Base-by-base conservation (phyloP, 37 sponge, comb jelly and placozoan species). In the Hexactinellida sp. region DNA sequence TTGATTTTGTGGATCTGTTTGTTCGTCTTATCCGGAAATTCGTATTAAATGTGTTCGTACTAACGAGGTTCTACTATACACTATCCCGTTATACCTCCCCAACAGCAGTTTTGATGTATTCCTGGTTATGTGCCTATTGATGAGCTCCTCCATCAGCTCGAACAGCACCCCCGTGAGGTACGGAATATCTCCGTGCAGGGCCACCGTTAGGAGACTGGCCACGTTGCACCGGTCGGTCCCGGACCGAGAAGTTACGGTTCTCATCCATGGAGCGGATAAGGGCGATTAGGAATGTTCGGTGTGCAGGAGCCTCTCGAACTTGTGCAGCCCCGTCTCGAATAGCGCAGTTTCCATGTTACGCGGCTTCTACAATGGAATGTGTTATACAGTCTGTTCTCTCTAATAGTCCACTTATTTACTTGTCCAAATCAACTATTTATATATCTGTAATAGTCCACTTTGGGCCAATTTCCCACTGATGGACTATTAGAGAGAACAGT, bases 191-290 rank as follows among this genome's bases (percentile, higher is more conserved):
- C 85, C 85, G 82, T 88, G 85, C 71, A 94, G 89, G 3, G 90
- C 86, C 37, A 94, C 92, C 89, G 91, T 91, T 30, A 97, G 91
- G 9, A 94, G 89, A 39, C 90, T 88, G 7, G 97, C 97, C 55
- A 97, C 89, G 25, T 88, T 91, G 54, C 94, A 89, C 54, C 91
- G n/a, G n/a, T n/a, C n/a, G 88, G 83, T 82, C 36, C 37, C 36
- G 36, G 39, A 63, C 28, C 3, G 38, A 35, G 37, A 86, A 83
- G 37, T 83, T 82, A 36, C 55, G 84, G 54, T 90, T 84, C 0
- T 63, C 76, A 84, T 94, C 95, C 19, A 94, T 82, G 21, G 95
- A 91, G 3, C 55, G 55, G 0, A 94, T 38, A 38, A 92, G 71
- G 21, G 87, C 55, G 19, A 89, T 30, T 0, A 94, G 84, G 82